phyloP scores from a whole-genome alignment of 2,888 invertebrate genomes.

The Lasioglossum villosulum region DNA sequence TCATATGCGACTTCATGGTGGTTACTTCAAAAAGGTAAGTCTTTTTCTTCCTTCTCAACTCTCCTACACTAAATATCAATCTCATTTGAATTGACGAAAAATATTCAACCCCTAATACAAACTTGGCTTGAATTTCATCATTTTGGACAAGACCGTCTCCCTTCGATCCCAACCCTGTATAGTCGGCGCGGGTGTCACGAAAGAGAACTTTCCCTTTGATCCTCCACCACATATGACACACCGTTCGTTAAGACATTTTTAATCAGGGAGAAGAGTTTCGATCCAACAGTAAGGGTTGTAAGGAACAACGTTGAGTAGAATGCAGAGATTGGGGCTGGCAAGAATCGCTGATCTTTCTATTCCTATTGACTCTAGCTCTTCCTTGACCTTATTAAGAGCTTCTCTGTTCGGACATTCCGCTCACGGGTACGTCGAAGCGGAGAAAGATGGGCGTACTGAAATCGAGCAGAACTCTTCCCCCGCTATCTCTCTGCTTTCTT shows the following conservation, averaged over 20 bases:
- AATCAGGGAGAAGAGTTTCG: conserved; percentile 67
- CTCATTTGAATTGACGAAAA: background rate
- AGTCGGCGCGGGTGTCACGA: conserved; percentile 7
- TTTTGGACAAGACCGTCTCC: background rate
- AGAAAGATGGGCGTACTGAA: conserved; percentile 11
- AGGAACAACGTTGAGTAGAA: conserved; percentile 3
- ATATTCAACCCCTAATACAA: background rate
- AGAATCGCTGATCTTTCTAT: conserved; percentile 67
- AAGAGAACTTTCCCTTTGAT: conserved; percentile 68
- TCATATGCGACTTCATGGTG: conserved; percentile 98
- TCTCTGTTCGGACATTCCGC: conserved; percentile 46
- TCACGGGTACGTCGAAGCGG: conserved; percentile 21
- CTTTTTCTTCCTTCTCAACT: background rate
- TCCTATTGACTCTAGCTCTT: conserved; percentile 60
- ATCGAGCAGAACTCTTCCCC: conserved; percentile 27
- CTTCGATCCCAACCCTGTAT: conserved; percentile 29
- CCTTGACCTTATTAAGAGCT: conserved; percentile 69
- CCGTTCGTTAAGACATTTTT: conserved; percentile 78
- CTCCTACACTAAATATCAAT: background rate
- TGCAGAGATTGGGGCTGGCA: conserved; percentile 7
- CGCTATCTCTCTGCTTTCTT: background rate
- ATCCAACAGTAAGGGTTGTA: conserved; percentile 7
- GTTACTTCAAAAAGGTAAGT: conserved; percentile 96
- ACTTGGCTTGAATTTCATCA: no score
- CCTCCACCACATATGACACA: conserved; percentile 69